A percentile compares a stretch with the other conserved stretches of the same genome.
phyloP scores from a whole-genome alignment of 2,113 vertebrate genomes.

The Hystrix brachyura region DNA sequence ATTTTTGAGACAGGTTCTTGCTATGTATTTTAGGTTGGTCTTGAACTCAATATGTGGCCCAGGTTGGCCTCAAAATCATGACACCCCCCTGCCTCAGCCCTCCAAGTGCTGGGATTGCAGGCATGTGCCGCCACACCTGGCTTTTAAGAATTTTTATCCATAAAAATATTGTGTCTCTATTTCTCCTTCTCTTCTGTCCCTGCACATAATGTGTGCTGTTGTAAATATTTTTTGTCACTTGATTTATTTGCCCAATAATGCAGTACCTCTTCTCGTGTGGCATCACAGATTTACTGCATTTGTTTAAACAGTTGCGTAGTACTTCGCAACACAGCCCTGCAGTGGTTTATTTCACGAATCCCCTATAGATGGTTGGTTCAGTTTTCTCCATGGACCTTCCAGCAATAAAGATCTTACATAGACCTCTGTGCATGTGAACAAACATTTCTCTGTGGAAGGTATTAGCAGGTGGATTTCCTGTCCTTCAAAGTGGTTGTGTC shows the following conservation, averaged over 20 bases:
- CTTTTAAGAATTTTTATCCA: not conserved
- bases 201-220: not conserved
- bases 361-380: not conserved
- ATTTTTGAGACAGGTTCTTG: not conserved
- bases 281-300: not conserved
- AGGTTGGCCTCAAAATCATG: not conserved
- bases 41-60: not conserved
- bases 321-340: fast-evolving
- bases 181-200: not conserved
- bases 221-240: not conserved
- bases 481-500: not conserved
- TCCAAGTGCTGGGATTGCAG: not conserved
- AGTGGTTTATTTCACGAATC: not conserved
- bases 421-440: not conserved
- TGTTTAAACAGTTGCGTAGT: not conserved
- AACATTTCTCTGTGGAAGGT: not conserved
- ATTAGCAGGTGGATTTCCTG: not conserved
- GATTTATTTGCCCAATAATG: not conserved
- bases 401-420: not conserved
- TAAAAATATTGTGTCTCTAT: too few relatives aligned
- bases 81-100: not conserved
- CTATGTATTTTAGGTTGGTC: not conserved
- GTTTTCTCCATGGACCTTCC: not conserved
- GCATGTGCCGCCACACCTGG: not conserved
- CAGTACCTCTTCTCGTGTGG: not conserved